Base-by-base conservation (phyloP, 2,888 invertebrate species). In the Emmelina monodactyla region DNA sequence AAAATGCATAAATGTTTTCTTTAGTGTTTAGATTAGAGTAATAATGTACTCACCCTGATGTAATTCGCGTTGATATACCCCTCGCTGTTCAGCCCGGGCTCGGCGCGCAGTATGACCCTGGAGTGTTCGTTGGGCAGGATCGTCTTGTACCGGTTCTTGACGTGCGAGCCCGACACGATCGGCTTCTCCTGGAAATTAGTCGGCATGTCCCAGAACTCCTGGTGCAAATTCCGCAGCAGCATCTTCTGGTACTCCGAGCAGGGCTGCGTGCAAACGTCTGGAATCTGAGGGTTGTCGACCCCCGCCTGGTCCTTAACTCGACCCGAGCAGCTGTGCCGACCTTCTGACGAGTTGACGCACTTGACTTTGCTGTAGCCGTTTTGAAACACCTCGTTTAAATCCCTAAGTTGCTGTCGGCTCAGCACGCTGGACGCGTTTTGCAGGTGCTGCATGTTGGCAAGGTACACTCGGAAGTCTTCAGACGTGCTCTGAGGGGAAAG, bases 141-240 rank as follows among this genome's bases (percentile, higher is more conserved):
- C 0, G 92, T 89, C 58, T 90, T 88, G 57, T 96, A 96, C 43
- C 96, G 84, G 65, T 96, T 96, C 71, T 94, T 94, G 10, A 87
- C 83, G 47, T 93, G 92, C 15, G 93, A 92, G 1, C 95, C 95
- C 16, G 91, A 90, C 1, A 95, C 90, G 53, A 91, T 88, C 6
- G 93, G 89, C 55, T 92, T 92, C 56, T 94, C 94, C 46, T 94
- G 94, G 45, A 93, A 88, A 67, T 96, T 96, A 40, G 92, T 84
- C 0, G 95, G 95, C 54, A 96, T 88, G 64, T 94, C 94, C 94
- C 94, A 95, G 60, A 96, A 96, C 63, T 96, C 95, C 53, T 92
- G 89, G 37, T 76, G 75, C 34, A 96, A 60, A 42, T 85, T 86
- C 29, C 86, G 72, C 32, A 88, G 66, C 41, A 88, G 58, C 46